A percentile compares a stretch with the other conserved stretches of the same genome.
These are phyloP conservation scores for Agrotis clavis DNA, from an alignment of 2,888 invertebrate genomes.

Conservation along the genomic window DNA sequence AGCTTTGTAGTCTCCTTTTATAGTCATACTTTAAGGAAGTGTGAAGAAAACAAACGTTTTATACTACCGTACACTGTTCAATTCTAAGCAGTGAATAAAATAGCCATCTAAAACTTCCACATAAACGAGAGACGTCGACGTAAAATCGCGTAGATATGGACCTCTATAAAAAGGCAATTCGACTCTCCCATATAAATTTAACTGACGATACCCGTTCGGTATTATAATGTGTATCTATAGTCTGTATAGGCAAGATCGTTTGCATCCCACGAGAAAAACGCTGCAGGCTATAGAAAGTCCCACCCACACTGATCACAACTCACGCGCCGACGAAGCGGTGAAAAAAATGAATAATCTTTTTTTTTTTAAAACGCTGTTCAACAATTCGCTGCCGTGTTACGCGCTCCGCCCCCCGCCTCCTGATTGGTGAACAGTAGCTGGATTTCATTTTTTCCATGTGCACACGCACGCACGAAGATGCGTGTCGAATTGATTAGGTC, in stretches of 20 bases:
- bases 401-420: constrained; percentile 82
- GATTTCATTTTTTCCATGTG: constrained; percentile 74
- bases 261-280: constrained; percentile 84
- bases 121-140: constrained; percentile 26
- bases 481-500: constrained; percentile 70
- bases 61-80: constrained; percentile 24
- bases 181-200: constrained; percentile 67
- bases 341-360: constrained; percentile 78
- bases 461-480: constrained; percentile 64
- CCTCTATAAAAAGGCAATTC: constrained; percentile 59
- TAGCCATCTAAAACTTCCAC: constrained; percentile 27
- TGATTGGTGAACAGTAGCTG: constrained; percentile 88
- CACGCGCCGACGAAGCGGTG: constrained; percentile 69
- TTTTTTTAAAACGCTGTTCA: constrained; percentile 77
- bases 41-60: constrained; percentile 10
- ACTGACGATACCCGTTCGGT: constrained; percentile 62
- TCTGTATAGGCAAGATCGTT: constrained; percentile 68
- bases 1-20: constrained; percentile 3
- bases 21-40: neutral
- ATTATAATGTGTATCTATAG: constrained; percentile 65
- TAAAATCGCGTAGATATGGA: constrained; percentile 45
- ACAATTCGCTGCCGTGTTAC: constrained; percentile 86
- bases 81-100: constrained; percentile 32
- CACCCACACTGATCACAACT: constrained; percentile 82
- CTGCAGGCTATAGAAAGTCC: constrained; percentile 88